Percentiles rank a stretch among this genome's conserved stretches.
Evolutionary conservation across 2,113 vertebrate species (phyloP).

Genomic region (Petrocephalus zakoni): DNA sequence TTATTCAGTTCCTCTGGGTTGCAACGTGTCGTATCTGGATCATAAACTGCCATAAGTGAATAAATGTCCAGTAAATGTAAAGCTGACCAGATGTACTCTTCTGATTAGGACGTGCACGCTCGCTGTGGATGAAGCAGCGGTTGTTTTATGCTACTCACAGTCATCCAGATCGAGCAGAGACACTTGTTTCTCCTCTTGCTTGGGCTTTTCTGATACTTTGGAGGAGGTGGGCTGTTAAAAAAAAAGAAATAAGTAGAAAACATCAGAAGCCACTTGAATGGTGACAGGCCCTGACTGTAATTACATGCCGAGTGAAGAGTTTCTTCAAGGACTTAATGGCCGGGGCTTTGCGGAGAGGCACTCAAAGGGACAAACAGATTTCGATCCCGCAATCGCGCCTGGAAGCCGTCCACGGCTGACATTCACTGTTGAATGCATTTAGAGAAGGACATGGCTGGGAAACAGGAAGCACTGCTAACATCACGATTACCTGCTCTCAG

Average conservation of each 20-base stretch:
- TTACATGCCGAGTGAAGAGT: not conserved
- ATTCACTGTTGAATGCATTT: not conserved
- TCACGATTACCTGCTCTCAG: not conserved
- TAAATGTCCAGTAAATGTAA: not conserved
- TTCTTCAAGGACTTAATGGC: not conserved
- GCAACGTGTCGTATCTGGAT: not conserved
- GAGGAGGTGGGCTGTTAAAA: constrained; percentile 43
- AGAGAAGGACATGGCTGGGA: not conserved
- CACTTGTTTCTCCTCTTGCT: constrained; percentile 75
- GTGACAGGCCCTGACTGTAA: not conserved
- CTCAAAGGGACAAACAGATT: not conserved
- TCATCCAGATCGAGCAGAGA: constrained; percentile 92
- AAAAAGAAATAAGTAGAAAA: not conserved
- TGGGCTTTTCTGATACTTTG: constrained; percentile 59
- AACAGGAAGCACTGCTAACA: not conserved
- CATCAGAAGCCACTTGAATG: not conserved
- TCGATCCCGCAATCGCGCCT: not conserved
- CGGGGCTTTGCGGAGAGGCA: not conserved
- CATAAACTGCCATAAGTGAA: not conserved
- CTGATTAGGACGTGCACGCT: not conserved
- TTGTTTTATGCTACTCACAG: constrained; percentile 66
- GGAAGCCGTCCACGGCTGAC: not conserved
- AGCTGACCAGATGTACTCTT: not conserved
- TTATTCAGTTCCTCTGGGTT: not conserved
- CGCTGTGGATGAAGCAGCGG: not conserved